A percentile compares a stretch with the other conserved stretches of the same genome.
Conservation (phyloP, 1,140 invertebrate species). For the Ooceraea biroi region DNA sequence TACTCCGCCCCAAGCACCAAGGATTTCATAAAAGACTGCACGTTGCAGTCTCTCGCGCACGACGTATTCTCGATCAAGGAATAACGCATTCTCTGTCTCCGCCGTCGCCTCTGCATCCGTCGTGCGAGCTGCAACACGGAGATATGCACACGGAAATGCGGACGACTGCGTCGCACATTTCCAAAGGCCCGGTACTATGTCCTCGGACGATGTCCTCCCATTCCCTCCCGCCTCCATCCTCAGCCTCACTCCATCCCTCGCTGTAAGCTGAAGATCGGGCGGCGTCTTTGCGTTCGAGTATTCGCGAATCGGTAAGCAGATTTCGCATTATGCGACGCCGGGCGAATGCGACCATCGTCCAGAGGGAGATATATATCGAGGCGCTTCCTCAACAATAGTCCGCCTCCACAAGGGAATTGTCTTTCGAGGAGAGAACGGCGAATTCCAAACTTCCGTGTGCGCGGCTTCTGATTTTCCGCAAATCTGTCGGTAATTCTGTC, state of each 20-base stretch:
- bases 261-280: slow-evolving; percentile 45
- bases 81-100: slow-evolving; percentile 15
- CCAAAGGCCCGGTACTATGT: slow-evolving; percentile 3
- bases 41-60: too few species aligned
- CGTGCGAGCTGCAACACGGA: background rate
- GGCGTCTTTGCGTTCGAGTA: slow-evolving; percentile 47
- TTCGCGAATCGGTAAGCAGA: slow-evolving; percentile 60
- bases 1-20: background rate
- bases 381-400: slow-evolving; percentile 17
- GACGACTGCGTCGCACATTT: slow-evolving; percentile 15
- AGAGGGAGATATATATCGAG: slow-evolving; percentile 28
- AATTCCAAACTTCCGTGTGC: background rate
- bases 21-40: background rate
- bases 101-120: background rate
- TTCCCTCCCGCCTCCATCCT: background rate
- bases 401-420: background rate
- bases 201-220: slow-evolving; percentile 17
- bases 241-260: background rate
- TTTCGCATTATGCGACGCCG: slow-evolving; percentile 50
- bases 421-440: background rate
- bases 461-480: background rate
- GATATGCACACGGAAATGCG: slow-evolving; percentile 2
- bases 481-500: background rate
- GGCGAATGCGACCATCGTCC: slow-evolving; percentile 33
- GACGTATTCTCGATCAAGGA: slow-evolving; percentile 5